Percentiles rank a stretch among this genome's conserved stretches.
These are phyloP conservation scores for Diarsia rubi DNA, from an alignment of 2,888 invertebrate genomes.

Conservation along the genomic window DNA sequence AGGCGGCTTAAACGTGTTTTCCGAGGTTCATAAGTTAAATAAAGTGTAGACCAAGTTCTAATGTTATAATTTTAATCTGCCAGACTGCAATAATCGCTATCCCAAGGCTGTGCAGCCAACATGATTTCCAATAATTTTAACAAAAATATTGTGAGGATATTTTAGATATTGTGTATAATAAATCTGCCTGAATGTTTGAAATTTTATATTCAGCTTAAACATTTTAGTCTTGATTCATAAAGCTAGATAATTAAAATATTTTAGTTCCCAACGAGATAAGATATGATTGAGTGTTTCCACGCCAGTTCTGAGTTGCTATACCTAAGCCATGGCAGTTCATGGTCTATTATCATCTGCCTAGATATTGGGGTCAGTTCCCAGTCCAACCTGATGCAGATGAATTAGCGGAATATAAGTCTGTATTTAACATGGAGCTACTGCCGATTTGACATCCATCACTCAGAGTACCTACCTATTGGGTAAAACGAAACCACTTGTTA, in stretches of 20 bases:
- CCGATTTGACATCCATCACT: not conserved
- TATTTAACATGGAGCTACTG: not conserved
- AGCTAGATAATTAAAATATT: slow-evolving; percentile 47
- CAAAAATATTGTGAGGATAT: slow-evolving; percentile 38
- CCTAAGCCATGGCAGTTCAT: not conserved
- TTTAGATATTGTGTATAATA: slow-evolving; percentile 53
- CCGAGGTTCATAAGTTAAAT: no score
- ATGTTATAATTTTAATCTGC: slow-evolving; percentile 6
- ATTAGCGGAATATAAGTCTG: not conserved
- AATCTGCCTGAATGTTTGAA: slow-evolving; percentile 54
- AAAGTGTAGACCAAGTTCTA: not conserved
- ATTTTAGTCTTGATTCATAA: slow-evolving; percentile 33
- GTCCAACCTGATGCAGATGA: not conserved
- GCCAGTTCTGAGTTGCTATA: slow-evolving; percentile 4
- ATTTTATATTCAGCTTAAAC: slow-evolving; percentile 32
- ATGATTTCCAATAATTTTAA: slow-evolving; percentile 17
- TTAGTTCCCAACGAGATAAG: slow-evolving; percentile 25
- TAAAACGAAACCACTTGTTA: not conserved
- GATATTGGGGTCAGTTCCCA: not conserved
- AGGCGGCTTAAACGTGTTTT: no score
- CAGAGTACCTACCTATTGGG: not conserved
- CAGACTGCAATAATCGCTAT: slow-evolving; percentile 12
- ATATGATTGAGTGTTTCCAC: slow-evolving; percentile 8
- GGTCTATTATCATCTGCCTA: not conserved
- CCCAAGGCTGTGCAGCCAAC: slow-evolving; percentile 14